A percentile compares a stretch with the other conserved stretches of the same genome.
Conservation (phyloP, 2,113 vertebrate species). For the Oncorhynchus nerka region DNA sequence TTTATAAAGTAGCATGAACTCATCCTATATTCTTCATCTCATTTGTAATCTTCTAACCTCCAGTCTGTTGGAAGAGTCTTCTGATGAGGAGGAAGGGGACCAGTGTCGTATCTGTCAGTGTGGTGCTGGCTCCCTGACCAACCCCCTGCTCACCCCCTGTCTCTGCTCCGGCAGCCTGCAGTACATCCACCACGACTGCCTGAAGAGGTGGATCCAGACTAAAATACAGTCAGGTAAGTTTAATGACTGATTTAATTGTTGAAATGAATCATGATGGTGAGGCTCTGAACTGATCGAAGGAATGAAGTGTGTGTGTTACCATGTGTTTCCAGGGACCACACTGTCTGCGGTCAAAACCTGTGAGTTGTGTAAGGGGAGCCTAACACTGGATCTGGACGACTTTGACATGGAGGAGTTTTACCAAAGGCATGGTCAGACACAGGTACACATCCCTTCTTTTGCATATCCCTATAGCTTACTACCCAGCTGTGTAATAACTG, state of each 20-base stretch:
- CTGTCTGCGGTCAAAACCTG: slow-evolving; percentile 81
- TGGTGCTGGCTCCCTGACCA: slow-evolving; percentile 68
- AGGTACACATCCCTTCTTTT: neutral
- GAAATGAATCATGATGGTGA: neutral
- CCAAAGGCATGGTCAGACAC: slow-evolving; percentile 46
- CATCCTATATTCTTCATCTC: neutral
- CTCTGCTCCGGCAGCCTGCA: slow-evolving; percentile 82
- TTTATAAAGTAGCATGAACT: neutral
- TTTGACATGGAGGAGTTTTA: slow-evolving; percentile 84
- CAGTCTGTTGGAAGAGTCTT: slow-evolving; percentile 80
- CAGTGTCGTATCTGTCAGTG: slow-evolving; percentile 83
- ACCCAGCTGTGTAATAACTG: neutral
- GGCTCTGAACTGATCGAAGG: neutral
- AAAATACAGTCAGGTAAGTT: slow-evolving; percentile 84
- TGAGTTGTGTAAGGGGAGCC: slow-evolving; percentile 82
- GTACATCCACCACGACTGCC: slow-evolving; percentile 85
- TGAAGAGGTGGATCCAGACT: slow-evolving; percentile 84
- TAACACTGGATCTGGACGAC: slow-evolving; percentile 80
- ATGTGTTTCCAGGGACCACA: slow-evolving; percentile 69
- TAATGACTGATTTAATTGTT: neutral
- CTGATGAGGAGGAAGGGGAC: slow-evolving; percentile 80
- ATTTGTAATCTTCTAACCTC: neutral
- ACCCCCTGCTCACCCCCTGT: slow-evolving; percentile 82
- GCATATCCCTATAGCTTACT: neutral
- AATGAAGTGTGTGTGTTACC: neutral